Conservation (phyloP, 2,113 vertebrate genomes). For the Monopterus albus region DNA sequence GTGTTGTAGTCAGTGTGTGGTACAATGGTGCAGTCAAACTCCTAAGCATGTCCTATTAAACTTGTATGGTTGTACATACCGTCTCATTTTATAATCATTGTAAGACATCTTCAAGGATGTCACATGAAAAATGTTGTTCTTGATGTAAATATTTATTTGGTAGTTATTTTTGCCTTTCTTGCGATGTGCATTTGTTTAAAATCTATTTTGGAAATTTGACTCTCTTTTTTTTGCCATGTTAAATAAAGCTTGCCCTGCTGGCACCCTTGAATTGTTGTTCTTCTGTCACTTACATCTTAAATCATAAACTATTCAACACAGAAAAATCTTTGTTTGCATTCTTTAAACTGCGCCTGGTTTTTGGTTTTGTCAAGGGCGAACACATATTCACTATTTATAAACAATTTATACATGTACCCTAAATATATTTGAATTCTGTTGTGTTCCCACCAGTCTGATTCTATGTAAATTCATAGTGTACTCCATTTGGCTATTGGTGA, state of each 20-base stretch:
- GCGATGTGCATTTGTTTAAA: constrained; percentile 73
- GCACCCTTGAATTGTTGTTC: constrained; percentile 46
- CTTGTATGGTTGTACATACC: constrained; percentile 80
- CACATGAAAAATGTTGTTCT: constrained; percentile 71
- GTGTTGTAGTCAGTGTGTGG: constrained; percentile 81
- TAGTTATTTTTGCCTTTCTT: constrained; percentile 55
- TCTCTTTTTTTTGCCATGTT: constrained; percentile 69
- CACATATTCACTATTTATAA: no score
- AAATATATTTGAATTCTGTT: no score
- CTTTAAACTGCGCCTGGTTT: no score
- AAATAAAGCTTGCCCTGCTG: constrained; percentile 82
- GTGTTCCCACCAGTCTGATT: no score
- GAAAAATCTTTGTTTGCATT: no score
- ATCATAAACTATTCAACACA: not conserved
- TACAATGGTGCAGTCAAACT: constrained; percentile 78
- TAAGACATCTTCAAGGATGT: constrained; percentile 74
- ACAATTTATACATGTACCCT: no score
- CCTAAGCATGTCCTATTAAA: constrained; percentile 83
- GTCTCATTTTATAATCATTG: constrained; percentile 84
- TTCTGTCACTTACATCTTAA: constrained; percentile 1
- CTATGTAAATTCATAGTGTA: no score
- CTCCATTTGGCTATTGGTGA: no score
- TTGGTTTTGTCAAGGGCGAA: no score
- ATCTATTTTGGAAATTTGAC: constrained; percentile 65
- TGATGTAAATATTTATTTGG: constrained; percentile 84